Conservation (phyloP, 2,113 vertebrate genomes). For the Gambusia affinis region DNA sequence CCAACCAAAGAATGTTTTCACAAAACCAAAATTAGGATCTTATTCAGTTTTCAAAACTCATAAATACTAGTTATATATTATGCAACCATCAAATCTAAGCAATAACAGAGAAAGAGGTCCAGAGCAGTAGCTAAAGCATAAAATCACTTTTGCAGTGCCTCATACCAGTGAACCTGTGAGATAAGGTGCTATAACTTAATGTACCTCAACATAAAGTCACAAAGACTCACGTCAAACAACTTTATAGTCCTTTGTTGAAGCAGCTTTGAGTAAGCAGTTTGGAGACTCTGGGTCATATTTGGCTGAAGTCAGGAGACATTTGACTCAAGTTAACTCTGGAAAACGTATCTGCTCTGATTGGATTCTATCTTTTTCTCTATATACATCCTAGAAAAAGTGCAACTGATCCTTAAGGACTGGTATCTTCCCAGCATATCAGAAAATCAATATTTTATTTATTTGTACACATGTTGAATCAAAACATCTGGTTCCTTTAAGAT, state of each 20-base stretch:
- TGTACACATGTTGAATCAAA: neutral
- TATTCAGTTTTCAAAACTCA: slow-evolving; percentile 4
- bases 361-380: slow-evolving; percentile 9
- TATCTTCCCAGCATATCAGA: neutral
- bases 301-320: slow-evolving; percentile 18
- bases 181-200: neutral
- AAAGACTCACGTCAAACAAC: neutral
- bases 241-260: slow-evolving; percentile 20
- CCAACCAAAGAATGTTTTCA: neutral
- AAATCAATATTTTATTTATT: neutral
- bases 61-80: neutral
- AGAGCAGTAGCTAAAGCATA: neutral
- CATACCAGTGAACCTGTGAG: neutral
- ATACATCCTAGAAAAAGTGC: slow-evolving; percentile 5
- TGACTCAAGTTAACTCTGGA: slow-evolving; percentile 32
- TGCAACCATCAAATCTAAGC: neutral
- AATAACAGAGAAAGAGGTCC: neutral
- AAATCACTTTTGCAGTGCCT: neutral
- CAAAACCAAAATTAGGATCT: neutral
- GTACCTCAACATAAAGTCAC: slow-evolving; percentile 1
- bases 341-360: slow-evolving; percentile 21
- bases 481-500: neutral
- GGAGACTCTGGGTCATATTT: slow-evolving; percentile 43
- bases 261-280: slow-evolving; percentile 26
- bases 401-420: neutral